phyloP scores from a whole-genome alignment of 1,140 invertebrate genomes.

The Drosophila gunungcola region DNA sequence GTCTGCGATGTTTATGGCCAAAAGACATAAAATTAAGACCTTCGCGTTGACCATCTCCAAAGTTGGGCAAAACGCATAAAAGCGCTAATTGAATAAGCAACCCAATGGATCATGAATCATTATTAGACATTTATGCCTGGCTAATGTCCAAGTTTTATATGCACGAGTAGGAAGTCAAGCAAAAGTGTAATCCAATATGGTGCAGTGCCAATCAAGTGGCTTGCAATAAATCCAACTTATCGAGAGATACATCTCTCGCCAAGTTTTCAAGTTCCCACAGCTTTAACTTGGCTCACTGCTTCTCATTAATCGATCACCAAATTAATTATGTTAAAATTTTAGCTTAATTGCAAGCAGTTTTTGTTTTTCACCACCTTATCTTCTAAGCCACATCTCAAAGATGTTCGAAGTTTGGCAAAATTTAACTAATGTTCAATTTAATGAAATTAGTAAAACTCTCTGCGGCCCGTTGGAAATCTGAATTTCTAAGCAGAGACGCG shows the following conservation, averaged over 20 bases:
- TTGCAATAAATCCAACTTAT: constrained; percentile 24
- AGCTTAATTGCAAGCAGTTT: constrained; percentile 66
- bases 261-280: constrained; percentile 11
- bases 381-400: constrained; percentile 32
- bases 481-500: constrained; percentile 46
- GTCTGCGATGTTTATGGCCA: constrained; percentile 61
- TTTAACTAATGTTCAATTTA: constrained; percentile 75
- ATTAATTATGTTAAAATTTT: constrained; percentile 75
- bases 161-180: constrained; percentile 13
- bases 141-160: constrained; percentile 38
- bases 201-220: constrained; percentile 22
- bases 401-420: constrained; percentile 47
- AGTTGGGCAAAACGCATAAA: constrained; percentile 75
- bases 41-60: constrained; percentile 56
- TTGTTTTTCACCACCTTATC: constrained; percentile 38
- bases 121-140: constrained; percentile 60
- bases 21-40: constrained; percentile 74
- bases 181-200: constrained; percentile 34
- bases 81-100: constrained; percentile 80
- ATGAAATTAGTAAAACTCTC: constrained; percentile 74
- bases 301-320: constrained; percentile 49
- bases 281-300: constrained; percentile 22
- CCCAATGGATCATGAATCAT: constrained; percentile 65
- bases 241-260: neutral
- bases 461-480: constrained; percentile 36